A percentile compares a stretch with the other conserved stretches of the same genome.
Conservation (phyloP, 2,113 vertebrate species). For the Mastomys coucha region DNA sequence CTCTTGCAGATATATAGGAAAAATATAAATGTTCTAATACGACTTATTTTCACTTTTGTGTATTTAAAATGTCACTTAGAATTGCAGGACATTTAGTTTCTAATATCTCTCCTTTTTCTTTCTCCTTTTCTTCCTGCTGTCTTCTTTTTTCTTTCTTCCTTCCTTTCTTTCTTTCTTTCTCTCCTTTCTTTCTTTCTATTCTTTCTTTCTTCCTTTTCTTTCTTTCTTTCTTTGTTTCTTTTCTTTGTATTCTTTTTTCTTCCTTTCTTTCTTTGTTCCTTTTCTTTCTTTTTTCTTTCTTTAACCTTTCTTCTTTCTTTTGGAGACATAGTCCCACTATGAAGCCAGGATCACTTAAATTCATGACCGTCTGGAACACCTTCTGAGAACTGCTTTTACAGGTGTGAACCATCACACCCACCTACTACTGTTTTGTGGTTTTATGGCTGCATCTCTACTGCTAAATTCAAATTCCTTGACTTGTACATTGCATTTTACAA, state of each 20-base stretch:
- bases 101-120: neutral
- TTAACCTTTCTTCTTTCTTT: neutral
- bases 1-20: neutral
- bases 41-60: neutral
- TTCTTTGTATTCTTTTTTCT: too few species aligned
- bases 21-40: neutral
- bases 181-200: too few species aligned
- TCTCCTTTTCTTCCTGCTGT: too few species aligned
- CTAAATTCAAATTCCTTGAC: neutral
- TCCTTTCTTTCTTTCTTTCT: too few species aligned
- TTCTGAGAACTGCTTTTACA: too few species aligned
- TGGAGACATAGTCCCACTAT: neutral
- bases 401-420: neutral
- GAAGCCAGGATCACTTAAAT: neutral
- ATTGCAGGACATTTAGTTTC: neutral
- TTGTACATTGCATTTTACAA: neutral
- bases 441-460: neutral
- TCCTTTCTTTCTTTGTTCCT: too few species aligned
- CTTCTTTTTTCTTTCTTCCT: too few species aligned
- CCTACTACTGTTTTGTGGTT: neutral
- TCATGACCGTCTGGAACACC: neutral
- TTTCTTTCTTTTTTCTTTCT: neutral
- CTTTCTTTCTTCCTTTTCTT: neutral
- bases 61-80: neutral
- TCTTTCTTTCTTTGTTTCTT: too few species aligned